Evolutionary conservation across 1,140 invertebrate genomes (phyloP).

Genomic region (Brachionus koreanus): DNA sequence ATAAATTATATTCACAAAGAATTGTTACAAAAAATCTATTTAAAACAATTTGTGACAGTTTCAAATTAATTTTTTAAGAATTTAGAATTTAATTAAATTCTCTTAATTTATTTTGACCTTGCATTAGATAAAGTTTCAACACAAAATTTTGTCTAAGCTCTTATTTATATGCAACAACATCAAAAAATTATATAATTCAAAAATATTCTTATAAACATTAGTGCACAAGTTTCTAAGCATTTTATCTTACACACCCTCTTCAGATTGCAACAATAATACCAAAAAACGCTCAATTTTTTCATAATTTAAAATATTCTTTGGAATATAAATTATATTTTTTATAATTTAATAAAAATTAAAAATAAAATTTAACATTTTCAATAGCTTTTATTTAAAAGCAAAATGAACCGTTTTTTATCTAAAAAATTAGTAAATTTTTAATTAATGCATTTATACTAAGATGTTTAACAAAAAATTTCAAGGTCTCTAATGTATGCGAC

Average conservation of each 20-base stretch:
- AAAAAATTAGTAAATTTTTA: background rate
- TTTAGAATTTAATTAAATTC: too few relatives aligned
- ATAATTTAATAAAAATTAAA: too few relatives aligned
- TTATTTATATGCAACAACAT: background rate
- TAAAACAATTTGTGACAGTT: too few relatives aligned
- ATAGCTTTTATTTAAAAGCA: background rate
- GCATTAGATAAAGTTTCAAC: too few relatives aligned
- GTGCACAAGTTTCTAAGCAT: background rate
- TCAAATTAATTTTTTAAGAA: too few relatives aligned
- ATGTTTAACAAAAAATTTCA: background rate
- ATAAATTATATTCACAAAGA: too few relatives aligned
- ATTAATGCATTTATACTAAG: background rate
- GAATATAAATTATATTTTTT: too few relatives aligned
- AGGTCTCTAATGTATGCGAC: background rate
- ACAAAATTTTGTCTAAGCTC: too few relatives aligned
- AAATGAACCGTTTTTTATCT: background rate
- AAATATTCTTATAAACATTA: background rate
- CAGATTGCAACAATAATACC: background rate
- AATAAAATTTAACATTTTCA: background rate
- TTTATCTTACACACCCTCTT: background rate
- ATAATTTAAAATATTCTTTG: background rate
- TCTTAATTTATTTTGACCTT: too few relatives aligned
- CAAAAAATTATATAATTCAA: background rate
- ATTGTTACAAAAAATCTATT: too few relatives aligned
- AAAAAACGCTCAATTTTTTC: background rate